These are phyloP conservation scores for Lates japonicus DNA, from an alignment of 2,797 vertebrate genomes.

Conservation along the genomic window DNA sequence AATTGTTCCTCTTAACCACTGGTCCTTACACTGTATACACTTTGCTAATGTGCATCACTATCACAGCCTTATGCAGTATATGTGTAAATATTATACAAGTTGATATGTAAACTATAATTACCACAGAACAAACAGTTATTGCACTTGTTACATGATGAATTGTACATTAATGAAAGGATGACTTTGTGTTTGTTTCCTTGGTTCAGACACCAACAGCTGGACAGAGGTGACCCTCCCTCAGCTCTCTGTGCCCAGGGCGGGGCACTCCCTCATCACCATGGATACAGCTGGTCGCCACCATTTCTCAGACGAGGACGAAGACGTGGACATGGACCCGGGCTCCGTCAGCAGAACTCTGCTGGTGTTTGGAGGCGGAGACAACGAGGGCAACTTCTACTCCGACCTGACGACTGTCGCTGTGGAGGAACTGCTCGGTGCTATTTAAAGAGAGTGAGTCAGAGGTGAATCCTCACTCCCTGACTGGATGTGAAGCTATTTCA, in stretches of 20 bases:
- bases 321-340: constrained; percentile 33
- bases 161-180: not conserved
- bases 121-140: not conserved
- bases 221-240: constrained; percentile 79
- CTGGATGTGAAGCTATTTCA: constrained; percentile 40
- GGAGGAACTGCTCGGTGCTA: constrained; percentile 72
- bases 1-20: not conserved
- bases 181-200: not conserved
- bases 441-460: constrained; percentile 46
- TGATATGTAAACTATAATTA: not conserved
- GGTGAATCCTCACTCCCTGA: constrained; percentile 24
- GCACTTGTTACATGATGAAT: not conserved
- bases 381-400: constrained; percentile 88
- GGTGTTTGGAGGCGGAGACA: constrained; percentile 89
- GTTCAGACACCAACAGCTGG: constrained; percentile 85
- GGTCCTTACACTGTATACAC: too few species aligned
- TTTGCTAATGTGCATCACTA: not conserved
- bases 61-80: not conserved
- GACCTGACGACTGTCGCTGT: constrained; percentile 82
- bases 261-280: constrained; percentile 88
- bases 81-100: not conserved
- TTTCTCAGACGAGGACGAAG: constrained; percentile 45
- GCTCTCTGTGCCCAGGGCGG: constrained; percentile 84
- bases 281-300: constrained; percentile 41
- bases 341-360: constrained; percentile 71